Evolutionary conservation across 1,140 invertebrate genomes (phyloP), one percentile per base, ranked within the genome.

Genomic region (Drosophila novamexicana): DNA sequence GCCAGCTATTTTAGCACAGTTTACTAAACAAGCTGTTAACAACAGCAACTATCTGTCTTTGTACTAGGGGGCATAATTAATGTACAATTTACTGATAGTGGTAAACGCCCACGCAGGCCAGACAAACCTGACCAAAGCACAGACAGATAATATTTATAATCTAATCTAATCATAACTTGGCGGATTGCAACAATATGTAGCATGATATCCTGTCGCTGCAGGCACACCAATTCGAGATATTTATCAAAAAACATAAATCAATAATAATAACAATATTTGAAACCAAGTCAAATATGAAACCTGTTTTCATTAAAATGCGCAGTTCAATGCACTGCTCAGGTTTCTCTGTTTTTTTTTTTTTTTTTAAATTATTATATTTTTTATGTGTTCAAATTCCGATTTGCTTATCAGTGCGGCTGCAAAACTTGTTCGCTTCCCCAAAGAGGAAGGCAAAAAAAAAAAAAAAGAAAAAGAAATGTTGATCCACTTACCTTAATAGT

Each of bases 401-500:
- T 71, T 65, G 74, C 68, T 72, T 76, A 76, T 76, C 74, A 75
- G 44, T 16, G 6, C 6, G 10, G n/a, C 4, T 34, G 6, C 39
- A 36, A 39, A 54, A 54, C 58, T 44, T 39, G 67, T 45, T 32
- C n/a, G 22, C 71, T 75, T 49, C 56, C 76, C 63, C 74, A 79
- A 61, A 59, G 58, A 22, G 42, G 42, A 49, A 22, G 22, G 22
- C 22, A 22, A 22, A 32, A 52, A 49, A 73, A 32, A 52, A 49
- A 73, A 44, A 36, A 14, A 42, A 12, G 29, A 36, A 39, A 54
- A 44, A 40, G 16, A 16, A 57, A 37, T 49, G 52, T 65, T 70
- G 65, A 10, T 73, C 65, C 59, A 89, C 91, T 92, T 93, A 96
- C 96, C 95, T 96, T 96, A 66, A 96, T 94, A 8, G 96, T 96